These are phyloP conservation scores for Neotoxoptera formosana DNA, from an alignment of 1,140 invertebrate genomes.

Conservation along the genomic window DNA sequence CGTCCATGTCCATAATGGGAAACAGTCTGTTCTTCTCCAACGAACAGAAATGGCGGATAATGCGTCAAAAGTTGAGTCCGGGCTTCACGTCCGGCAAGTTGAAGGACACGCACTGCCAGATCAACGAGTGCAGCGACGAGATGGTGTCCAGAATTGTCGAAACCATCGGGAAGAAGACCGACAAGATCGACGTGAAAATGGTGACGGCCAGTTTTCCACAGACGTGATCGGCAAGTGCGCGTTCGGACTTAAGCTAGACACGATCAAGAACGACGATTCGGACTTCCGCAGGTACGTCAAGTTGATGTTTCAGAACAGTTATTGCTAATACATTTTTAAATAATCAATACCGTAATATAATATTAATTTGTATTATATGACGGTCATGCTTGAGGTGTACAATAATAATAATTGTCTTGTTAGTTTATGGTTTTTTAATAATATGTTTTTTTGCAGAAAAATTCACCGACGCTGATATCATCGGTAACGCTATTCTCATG, in stretches of 20 bases:
- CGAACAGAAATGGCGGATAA: slow-evolving; percentile 69
- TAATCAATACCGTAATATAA: no score
- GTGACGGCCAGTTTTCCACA: slow-evolving; percentile 39
- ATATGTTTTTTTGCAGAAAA: not conserved
- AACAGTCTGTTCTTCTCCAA: slow-evolving; percentile 67
- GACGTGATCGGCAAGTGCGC: slow-evolving; percentile 60
- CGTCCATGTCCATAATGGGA: slow-evolving; percentile 66
- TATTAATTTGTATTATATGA: no score
- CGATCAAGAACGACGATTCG: slow-evolving; percentile 23
- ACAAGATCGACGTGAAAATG: slow-evolving; percentile 45
- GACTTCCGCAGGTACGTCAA: not conserved
- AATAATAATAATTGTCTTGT: not conserved
- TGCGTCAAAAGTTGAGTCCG: slow-evolving; percentile 70
- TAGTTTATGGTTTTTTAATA: no score
- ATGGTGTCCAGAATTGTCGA: slow-evolving; percentile 60
- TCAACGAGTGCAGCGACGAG: slow-evolving; percentile 60
- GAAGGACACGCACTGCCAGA: slow-evolving; percentile 61
- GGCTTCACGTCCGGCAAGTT: slow-evolving; percentile 71
- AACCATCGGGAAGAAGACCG: not conserved
- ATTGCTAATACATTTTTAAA: no score
- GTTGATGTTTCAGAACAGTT: slow-evolving; percentile 31
- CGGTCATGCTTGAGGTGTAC: no score
- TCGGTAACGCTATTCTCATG: slow-evolving; percentile 63
- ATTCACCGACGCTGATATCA: slow-evolving; percentile 20
- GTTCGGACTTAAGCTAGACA: slow-evolving; percentile 58